Evolutionary conservation across 1,140 invertebrate genomes (phyloP).

Genomic region (Hypsibius dujardini): DNA sequence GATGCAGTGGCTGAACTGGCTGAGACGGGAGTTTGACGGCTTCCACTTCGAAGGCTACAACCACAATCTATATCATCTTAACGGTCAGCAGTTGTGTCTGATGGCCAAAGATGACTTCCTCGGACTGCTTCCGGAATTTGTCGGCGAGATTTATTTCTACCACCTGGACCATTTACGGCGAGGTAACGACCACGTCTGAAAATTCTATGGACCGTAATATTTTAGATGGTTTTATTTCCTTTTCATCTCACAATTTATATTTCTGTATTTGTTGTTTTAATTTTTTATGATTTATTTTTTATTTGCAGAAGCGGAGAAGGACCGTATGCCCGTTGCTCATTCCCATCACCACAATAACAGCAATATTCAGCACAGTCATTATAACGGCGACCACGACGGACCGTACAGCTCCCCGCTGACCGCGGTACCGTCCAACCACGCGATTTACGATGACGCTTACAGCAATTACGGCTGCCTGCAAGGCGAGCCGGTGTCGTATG

Average conservation of each 20-base stretch:
- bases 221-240: no score
- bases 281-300: no score
- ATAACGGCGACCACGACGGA: background rate
- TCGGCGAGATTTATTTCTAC: background rate
- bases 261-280: no score
- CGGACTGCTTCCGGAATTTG: background rate
- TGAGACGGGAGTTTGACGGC: conserved; percentile 29
- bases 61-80: conserved; percentile 22
- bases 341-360: background rate
- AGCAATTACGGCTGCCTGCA: background rate
- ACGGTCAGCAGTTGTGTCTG: background rate
- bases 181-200: no score
- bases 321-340: background rate
- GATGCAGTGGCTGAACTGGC: conserved; percentile 32
- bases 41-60: conserved; percentile 28
- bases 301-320: conserved; percentile 1
- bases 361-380: background rate
- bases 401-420: no score
- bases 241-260: no score
- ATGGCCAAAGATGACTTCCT: background rate
- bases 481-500: background rate
- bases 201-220: no score
- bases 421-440: no score
- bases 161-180: background rate
- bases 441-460: background rate